Percentiles rank a stretch among this genome's conserved stretches.
phyloP scores from a whole-genome alignment of 2,888 invertebrate species.

The Drosophila nr. medialis region DNA sequence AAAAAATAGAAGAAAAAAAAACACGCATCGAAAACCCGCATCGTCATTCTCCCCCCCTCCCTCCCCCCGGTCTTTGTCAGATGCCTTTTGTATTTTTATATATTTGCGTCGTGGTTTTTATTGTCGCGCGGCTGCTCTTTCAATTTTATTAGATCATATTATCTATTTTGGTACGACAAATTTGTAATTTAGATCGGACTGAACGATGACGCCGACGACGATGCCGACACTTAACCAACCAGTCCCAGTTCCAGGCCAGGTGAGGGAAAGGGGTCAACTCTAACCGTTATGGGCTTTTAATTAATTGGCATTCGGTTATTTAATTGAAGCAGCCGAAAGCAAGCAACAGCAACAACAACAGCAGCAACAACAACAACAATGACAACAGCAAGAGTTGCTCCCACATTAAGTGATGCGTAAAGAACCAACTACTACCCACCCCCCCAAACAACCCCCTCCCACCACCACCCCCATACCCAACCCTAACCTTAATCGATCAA shows the following conservation, averaged over 20 bases:
- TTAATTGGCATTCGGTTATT: slow-evolving; percentile 76
- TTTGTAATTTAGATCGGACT: slow-evolving; percentile 73
- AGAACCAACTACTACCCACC: slow-evolving; percentile 13
- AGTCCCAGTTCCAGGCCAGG: slow-evolving; percentile 1
- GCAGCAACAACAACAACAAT: slow-evolving; percentile 1
- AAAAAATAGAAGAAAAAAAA: too few species aligned
- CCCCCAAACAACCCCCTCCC: neutral
- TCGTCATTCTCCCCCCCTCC: slow-evolving; percentile 19
- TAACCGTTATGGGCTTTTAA: slow-evolving; percentile 76
- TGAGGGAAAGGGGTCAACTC: slow-evolving; percentile 6
- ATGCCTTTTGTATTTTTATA: slow-evolving; percentile 32
- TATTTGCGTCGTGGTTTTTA: slow-evolving; percentile 63
- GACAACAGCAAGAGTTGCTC: slow-evolving; percentile 7
- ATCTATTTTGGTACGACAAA: slow-evolving; percentile 77
- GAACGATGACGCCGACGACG: slow-evolving; percentile 33
- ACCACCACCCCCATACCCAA: neutral
- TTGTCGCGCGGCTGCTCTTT: slow-evolving; percentile 75
- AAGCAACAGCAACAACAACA: slow-evolving; percentile 10
- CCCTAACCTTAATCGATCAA: slow-evolving; percentile 26
- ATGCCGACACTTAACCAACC: slow-evolving; percentile 38
- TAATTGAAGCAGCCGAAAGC: slow-evolving; percentile 64
- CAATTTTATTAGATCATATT: slow-evolving; percentile 78
- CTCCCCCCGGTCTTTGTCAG: neutral
- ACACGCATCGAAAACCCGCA: slow-evolving; percentile 28
- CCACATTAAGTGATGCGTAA: slow-evolving; percentile 60